These are phyloP conservation scores for Dipodomys merriami DNA, from an alignment of 2,113 vertebrate species.

Conservation along the genomic window DNA sequence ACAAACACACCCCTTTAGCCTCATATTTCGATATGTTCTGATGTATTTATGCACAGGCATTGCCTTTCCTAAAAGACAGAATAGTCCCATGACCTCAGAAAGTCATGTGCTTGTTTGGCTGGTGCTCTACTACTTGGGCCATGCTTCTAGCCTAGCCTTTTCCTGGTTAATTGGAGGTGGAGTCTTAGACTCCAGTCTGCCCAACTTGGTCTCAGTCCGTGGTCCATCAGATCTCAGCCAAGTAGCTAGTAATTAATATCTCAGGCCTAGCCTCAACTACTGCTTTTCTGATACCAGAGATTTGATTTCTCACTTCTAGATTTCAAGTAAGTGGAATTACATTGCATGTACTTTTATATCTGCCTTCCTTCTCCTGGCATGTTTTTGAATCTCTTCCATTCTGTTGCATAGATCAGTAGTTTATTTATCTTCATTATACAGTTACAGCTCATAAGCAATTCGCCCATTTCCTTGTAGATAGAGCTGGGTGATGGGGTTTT, in stretches of 20 bases:
- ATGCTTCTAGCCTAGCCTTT: no score
- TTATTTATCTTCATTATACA: neutral
- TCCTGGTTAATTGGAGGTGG: no score
- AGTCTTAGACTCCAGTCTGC: no score
- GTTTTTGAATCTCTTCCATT: neutral
- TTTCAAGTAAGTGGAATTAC: neutral
- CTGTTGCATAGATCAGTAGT: neutral
- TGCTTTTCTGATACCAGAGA: neutral
- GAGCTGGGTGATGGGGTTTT: neutral
- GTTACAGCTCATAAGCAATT: neutral
- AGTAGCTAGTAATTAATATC: neutral
- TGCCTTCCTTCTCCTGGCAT: neutral
- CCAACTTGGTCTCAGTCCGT: no score
- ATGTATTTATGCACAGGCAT: neutral
- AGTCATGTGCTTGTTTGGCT: neutral
- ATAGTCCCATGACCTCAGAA: neutral
- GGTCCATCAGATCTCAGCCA: no score
- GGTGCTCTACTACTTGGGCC: no score
- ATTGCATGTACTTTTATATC: neutral
- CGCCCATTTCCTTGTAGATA: neutral
- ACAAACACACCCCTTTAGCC: neutral
- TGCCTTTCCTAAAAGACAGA: neutral
- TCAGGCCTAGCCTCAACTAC: neutral
- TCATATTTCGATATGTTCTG: conserved; percentile 2
- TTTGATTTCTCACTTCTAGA: neutral